phyloP scores from a whole-genome alignment of 2,113 vertebrate genomes.

The Anarrhichthys ocellatus region DNA sequence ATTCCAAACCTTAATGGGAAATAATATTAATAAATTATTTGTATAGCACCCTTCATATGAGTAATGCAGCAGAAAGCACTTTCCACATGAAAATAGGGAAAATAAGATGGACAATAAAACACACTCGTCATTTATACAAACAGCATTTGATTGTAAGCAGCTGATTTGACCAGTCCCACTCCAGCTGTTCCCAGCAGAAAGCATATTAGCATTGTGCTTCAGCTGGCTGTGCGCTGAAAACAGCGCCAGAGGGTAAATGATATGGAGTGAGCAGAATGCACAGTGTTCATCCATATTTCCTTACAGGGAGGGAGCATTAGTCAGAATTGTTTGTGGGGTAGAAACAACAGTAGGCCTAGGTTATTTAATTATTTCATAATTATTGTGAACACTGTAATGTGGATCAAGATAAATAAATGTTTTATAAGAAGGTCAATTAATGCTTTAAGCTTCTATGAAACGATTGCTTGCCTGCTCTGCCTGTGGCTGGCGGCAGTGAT shows the following conservation, averaged over 20 bases:
- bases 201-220: slow-evolving; percentile 23
- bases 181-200: slow-evolving; percentile 41
- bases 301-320: not conserved
- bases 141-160: slow-evolving; percentile 16
- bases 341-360: not conserved
- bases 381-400: slow-evolving; percentile 23
- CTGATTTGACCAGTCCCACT: slow-evolving; percentile 30
- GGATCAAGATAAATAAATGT: slow-evolving; percentile 19
- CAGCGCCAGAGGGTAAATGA: not conserved
- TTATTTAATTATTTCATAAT: slow-evolving; percentile 22
- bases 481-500: slow-evolving; percentile 8
- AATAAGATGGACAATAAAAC: not conserved
- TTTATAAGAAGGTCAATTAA: slow-evolving; percentile 24
- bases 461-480: not conserved
- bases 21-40: not conserved
- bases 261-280: slow-evolving; percentile 22
- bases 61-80: not conserved
- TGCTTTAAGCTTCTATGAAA: slow-evolving; percentile 20
- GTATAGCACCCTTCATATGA: not conserved
- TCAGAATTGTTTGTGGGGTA: not conserved
- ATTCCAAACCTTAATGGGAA: slow-evolving; percentile 1
- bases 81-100: not conserved
- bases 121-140: not conserved
- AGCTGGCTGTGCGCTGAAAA: slow-evolving; percentile 25
- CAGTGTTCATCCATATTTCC: not conserved